A percentile compares a stretch with the other conserved stretches of the same genome.
phyloP scores from a whole-genome alignment of 2,113 vertebrate species.

The Hypanus sabinus region DNA sequence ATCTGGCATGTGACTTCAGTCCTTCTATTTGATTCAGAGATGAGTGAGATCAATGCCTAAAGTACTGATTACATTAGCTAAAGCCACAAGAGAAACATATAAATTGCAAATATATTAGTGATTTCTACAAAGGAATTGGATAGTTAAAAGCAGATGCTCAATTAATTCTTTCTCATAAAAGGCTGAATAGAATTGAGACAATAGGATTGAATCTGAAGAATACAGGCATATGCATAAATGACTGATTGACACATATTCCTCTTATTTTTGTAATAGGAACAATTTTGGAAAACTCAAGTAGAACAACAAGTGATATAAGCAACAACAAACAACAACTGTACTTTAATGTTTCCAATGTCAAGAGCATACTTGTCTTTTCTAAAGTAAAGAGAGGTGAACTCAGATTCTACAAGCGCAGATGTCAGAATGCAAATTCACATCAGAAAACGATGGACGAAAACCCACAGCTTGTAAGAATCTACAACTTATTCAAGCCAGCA shows the following conservation, averaged over 20 bases:
- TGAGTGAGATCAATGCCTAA: not conserved
- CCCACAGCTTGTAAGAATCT: not conserved
- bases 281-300: slow-evolving; percentile 7
- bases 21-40: not conserved
- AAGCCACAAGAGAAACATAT: not conserved
- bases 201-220: not conserved
- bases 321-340: slow-evolving; percentile 2
- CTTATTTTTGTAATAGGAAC: slow-evolving; percentile 22
- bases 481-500: slow-evolving; percentile 25
- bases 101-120: not conserved
- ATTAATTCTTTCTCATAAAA: not conserved
- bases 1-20: not conserved
- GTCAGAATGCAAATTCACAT: not conserved
- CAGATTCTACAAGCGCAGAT: not conserved
- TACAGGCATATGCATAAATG: not conserved
- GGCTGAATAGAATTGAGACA: not conserved
- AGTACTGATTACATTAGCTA: not conserved
- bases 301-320: slow-evolving; percentile 1
- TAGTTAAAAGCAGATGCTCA: not conserved
- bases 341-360: slow-evolving; percentile 8
- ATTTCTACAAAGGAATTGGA: not conserved
- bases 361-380: slow-evolving; percentile 12
- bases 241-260: not conserved
- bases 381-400: slow-evolving; percentile 32
- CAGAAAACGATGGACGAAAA: not conserved